Conservation (phyloP, 2,888 invertebrate species). For the Nymphalis urticae region DNA sequence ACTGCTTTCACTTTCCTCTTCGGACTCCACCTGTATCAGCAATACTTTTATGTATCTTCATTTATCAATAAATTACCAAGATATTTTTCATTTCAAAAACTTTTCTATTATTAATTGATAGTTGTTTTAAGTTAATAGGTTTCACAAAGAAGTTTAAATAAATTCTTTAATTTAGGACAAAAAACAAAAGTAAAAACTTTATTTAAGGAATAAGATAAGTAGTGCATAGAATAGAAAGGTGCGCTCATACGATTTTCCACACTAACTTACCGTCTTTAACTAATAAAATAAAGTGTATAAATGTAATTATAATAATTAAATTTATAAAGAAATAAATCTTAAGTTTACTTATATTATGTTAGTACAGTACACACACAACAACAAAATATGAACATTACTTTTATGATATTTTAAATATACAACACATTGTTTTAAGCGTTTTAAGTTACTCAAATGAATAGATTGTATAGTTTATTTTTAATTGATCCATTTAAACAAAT, state of each 20-base stretch:
- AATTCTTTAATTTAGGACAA: neutral
- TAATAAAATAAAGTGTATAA: neutral
- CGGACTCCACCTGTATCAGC: conserved; percentile 70
- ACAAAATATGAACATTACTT: conserved; percentile 6
- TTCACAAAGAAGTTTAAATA: neutral
- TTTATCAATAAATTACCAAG: neutral
- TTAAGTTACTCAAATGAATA: too few relatives aligned
- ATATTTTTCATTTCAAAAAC: too few relatives aligned
- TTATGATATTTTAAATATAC: conserved; percentile 4
- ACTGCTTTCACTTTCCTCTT: conserved; percentile 83
- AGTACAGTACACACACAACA: conserved; percentile 27
- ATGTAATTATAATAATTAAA: neutral
- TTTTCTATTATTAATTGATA: neutral
- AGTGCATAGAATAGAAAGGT: conserved; percentile 14
- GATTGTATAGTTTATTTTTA: too few relatives aligned
- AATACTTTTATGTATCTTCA: neutral
- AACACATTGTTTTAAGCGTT: neutral
- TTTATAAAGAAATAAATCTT: neutral
- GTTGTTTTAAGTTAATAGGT: too few relatives aligned
- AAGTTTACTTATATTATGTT: conserved; percentile 5
- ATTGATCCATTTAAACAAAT: too few relatives aligned
- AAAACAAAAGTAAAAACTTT: neutral
- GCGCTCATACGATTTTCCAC: conserved; percentile 24
- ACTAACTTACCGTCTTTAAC: conserved; percentile 24
- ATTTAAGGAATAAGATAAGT: neutral